Conservation (phyloP, 2,113 vertebrate species). For the Nerophis ophidion region DNA sequence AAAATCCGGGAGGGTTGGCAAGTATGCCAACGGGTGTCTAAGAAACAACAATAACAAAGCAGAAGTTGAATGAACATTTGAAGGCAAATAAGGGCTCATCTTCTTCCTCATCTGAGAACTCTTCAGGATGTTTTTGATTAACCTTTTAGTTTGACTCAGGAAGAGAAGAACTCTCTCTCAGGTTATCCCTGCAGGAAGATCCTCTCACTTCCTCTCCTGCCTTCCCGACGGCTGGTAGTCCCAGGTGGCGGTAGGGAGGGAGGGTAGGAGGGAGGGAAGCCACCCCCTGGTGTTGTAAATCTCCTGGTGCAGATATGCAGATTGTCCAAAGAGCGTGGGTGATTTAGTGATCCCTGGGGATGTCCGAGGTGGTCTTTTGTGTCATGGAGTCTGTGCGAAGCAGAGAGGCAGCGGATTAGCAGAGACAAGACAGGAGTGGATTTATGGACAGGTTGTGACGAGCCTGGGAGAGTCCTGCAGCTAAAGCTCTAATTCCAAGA, state of each 20-base stretch:
- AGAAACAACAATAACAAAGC: too few species aligned
- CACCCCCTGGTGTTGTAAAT: conserved; percentile 59
- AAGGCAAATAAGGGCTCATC: too few species aligned
- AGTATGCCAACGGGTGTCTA: too few species aligned
- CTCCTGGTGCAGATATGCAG: conserved; percentile 11
- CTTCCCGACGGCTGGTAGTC: conserved; percentile 33
- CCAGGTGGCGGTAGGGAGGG: conserved; percentile 24
- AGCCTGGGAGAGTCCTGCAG: neutral
- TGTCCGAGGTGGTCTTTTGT: conserved; percentile 7
- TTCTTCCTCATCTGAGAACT: too few species aligned
- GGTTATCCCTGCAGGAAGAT: neutral
- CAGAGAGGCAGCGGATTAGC: conserved; percentile 8
- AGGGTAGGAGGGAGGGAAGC: conserved; percentile 14
- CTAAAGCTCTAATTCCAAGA: conserved; percentile 14
- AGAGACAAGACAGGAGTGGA: conserved; percentile 5
- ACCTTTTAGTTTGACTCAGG: too few species aligned
- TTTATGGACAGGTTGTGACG: conserved; percentile 7
- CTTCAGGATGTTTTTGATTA: too few species aligned
- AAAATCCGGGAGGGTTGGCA: too few species aligned
- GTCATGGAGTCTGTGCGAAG: neutral
- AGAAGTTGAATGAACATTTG: too few species aligned
- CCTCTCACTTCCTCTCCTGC: conserved; percentile 2
- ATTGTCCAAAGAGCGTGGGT: conserved; percentile 17
- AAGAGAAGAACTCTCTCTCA: too few species aligned
- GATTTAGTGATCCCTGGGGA: conserved; percentile 29